These are phyloP conservation scores for Eriosoma lanigerum DNA, from an alignment of 1,140 invertebrate genomes.

Conservation along the genomic window DNA sequence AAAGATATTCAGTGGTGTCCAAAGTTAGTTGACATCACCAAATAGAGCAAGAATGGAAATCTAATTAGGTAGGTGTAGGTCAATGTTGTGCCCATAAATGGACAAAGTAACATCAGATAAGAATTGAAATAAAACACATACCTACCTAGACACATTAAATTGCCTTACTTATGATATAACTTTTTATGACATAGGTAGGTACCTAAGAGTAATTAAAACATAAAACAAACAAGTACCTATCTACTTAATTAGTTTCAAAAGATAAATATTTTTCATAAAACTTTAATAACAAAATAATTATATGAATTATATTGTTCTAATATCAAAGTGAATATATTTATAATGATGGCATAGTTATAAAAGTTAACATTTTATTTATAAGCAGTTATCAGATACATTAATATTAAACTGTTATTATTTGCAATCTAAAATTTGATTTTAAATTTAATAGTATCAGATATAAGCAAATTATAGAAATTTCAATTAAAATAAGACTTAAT, in stretches of 20 bases:
- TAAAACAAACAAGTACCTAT: neutral
- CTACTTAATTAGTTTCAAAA: no score
- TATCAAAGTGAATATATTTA: no score
- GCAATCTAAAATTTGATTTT: no score
- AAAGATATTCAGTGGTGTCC: slow-evolving; percentile 35
- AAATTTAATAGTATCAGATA: no score
- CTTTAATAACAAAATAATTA: no score
- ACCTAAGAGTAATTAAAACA: slow-evolving; percentile 5
- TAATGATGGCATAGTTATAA: no score
- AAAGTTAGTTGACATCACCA: slow-evolving; percentile 49
- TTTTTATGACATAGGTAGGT: slow-evolving; percentile 14
- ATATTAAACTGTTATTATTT: no score
- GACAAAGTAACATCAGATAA: slow-evolving; percentile 48
- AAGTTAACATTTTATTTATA: no score
- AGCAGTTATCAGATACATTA: no score
- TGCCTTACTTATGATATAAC: slow-evolving; percentile 16
- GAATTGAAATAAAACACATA: slow-evolving; percentile 22
- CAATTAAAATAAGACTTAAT: neutral
- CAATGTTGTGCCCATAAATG: slow-evolving; percentile 48
- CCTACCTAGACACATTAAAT: neutral
- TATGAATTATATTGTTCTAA: no score
- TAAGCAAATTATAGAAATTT: neutral
- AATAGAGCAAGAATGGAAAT: slow-evolving; percentile 49
- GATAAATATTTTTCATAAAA: no score
- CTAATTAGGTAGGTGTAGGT: slow-evolving; percentile 51